Conservation (phyloP, 2,888 invertebrate species). For the Agrotis clavis region DNA sequence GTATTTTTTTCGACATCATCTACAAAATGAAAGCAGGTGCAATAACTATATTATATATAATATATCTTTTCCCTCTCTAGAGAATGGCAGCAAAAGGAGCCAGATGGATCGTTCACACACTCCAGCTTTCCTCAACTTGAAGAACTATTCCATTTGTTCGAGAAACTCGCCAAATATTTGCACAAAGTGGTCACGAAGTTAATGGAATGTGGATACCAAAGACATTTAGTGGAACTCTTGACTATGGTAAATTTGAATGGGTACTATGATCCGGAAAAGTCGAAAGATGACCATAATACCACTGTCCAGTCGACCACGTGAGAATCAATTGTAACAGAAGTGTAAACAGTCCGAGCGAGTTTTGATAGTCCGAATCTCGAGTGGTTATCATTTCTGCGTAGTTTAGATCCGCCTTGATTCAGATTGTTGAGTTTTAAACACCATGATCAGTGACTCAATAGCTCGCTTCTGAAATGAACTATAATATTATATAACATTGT, state of each 20-base stretch:
- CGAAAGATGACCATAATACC: constrained; percentile 75
- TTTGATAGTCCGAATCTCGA: not conserved
- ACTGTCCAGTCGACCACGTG: constrained; percentile 68
- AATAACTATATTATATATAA: not conserved
- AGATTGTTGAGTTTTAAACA: not conserved
- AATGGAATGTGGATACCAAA: constrained; percentile 93
- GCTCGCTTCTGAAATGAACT: not conserved
- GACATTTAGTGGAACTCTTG: constrained; percentile 92
- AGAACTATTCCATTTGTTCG: constrained; percentile 92
- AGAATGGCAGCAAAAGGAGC: constrained; percentile 90
- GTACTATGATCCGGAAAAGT: constrained; percentile 87
- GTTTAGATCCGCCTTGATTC: constrained; percentile 9
- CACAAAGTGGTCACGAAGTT: constrained; percentile 92
- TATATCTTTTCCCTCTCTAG: constrained; percentile 78
- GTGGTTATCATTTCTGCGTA: constrained; percentile 5
- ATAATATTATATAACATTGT: not conserved
- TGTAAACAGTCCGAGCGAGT: not conserved
- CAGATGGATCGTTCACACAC: constrained; percentile 88
- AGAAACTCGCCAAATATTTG: constrained; percentile 91
- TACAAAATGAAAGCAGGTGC: not conserved
- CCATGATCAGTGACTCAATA: not conserved
- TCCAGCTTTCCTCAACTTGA: constrained; percentile 91
- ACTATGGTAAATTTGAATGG: constrained; percentile 93
- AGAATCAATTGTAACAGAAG: constrained; percentile 13
- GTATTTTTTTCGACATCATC: not conserved